Conservation (phyloP, 1,140 invertebrate genomes). For the Wiebesia pumilae region DNA sequence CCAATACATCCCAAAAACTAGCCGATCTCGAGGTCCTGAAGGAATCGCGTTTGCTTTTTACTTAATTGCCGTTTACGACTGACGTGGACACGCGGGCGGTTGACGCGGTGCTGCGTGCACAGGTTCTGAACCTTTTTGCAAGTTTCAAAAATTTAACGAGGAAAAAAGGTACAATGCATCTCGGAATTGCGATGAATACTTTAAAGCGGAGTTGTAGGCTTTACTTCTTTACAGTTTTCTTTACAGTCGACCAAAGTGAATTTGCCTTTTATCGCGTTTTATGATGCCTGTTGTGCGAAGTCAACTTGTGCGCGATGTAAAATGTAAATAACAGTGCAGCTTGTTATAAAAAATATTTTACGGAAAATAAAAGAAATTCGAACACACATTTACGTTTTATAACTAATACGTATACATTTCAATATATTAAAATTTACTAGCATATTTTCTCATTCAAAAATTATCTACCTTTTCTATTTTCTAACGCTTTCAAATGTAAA, state of each 20-base stretch:
- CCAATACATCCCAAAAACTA: background rate
- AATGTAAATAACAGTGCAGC: background rate
- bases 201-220: constrained; percentile 19
- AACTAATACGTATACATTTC: too few relatives aligned
- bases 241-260: constrained; percentile 36
- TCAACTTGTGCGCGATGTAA: background rate
- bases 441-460: too few relatives aligned
- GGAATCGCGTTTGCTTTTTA: background rate
- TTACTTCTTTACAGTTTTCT: constrained; percentile 35
- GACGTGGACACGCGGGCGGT: background rate
- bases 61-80: constrained; percentile 52
- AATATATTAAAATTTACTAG: too few relatives aligned
- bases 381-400: too few relatives aligned
- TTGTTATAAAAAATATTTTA: background rate
- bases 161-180: constrained; percentile 20
- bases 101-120: background rate
- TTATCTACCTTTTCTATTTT: too few relatives aligned
- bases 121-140: background rate
- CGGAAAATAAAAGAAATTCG: too few relatives aligned
- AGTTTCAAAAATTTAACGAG: constrained; percentile 49
- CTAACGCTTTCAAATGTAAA: too few relatives aligned
- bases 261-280: constrained; percentile 30
- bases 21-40: background rate
- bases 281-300: background rate
- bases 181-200: constrained; percentile 29